phyloP scores from a whole-genome alignment of 2,797 vertebrate species.

The Sphaeramia orbicularis region DNA sequence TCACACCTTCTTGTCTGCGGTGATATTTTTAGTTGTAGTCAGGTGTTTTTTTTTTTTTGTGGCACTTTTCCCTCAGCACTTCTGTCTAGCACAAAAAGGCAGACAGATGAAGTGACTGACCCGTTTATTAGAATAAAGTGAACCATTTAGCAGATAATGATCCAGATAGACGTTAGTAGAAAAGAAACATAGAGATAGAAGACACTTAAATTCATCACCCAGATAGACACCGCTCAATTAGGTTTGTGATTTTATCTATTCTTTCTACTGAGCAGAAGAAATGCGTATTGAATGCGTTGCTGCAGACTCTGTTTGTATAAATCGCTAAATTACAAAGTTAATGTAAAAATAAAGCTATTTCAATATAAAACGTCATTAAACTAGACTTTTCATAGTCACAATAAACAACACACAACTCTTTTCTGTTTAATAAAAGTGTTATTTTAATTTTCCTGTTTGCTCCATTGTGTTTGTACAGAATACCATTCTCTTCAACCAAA shows the following conservation, averaged over 20 bases:
- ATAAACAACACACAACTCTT: slow-evolving; percentile 38
- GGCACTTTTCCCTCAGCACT: too few relatives aligned
- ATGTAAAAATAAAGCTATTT: not conserved
- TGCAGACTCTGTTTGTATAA: not conserved
- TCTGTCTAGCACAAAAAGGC: too few relatives aligned
- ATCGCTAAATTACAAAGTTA: not conserved
- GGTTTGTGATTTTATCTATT: not conserved
- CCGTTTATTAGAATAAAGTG: too few relatives aligned
- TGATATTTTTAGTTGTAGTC: too few relatives aligned
- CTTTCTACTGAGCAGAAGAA: not conserved
- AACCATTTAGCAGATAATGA: too few relatives aligned
- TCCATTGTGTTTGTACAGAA: slow-evolving; percentile 54
- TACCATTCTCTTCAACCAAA: slow-evolving; percentile 41
- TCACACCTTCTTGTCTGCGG: too few relatives aligned
- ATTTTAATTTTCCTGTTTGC: slow-evolving; percentile 67
- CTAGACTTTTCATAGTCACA: slow-evolving; percentile 1
- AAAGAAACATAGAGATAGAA: too few relatives aligned
- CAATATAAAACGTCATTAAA: not conserved
- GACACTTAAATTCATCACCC: too few relatives aligned
- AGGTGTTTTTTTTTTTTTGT: too few relatives aligned
- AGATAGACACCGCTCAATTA: too few relatives aligned
- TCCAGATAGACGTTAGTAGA: too few relatives aligned
- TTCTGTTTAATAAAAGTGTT: slow-evolving; percentile 73
- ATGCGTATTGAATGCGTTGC: not conserved
- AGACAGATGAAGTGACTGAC: too few relatives aligned